Base-by-base conservation (phyloP, 2,888 invertebrate genomes). In the Drosophila putrida region DNA sequence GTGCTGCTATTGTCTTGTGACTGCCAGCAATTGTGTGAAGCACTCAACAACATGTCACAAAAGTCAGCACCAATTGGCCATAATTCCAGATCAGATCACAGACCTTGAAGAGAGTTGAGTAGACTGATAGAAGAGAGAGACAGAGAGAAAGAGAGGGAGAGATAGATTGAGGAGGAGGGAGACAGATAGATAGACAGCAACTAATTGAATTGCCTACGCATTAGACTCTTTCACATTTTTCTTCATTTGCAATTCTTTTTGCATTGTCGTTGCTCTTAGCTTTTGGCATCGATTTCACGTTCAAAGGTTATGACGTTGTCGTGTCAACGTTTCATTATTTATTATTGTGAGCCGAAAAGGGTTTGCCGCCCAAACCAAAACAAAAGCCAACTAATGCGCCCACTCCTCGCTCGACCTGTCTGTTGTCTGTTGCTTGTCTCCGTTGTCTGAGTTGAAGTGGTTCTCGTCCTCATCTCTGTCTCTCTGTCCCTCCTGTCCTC, bases 291-390 rank as follows among this genome's bases (percentile, higher is more conserved):
- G 66, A 80, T 87, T 89, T 89, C 88, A 89, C 90, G 91, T 91
- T 91, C 91, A 91, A 91, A 91, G 90, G 90, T 91, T 91, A 91
- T 89, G 90, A 91, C 90, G 90, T 90, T 85, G 91, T 89, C 91
- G 88, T 91, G 90, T 91, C 91, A 91, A 88, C 90, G 82, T 91
- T 91, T 86, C 80, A 90, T 91, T 90, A 90, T 91, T 91, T 91
- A 91, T 91, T 88, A 84, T 90, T 82, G 75, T 59, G 36, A 46
- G 65, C 61, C 43, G 41, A 87, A 90, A 90, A 89, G 91, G 90
- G 88, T 86, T 91, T 78, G 79, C 87, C 75, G 74, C 74, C 68
- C 73, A 84, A 87, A 86, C 68, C 73, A 84, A 87, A 86, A 83
- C 88, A 86, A 83, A 83, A 83, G 71, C 68, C 70, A 71, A 57